These are phyloP conservation scores for Pseudococcus jackbeardsleyi DNA, from an alignment of 2,888 invertebrate genomes.

Conservation along the genomic window DNA sequence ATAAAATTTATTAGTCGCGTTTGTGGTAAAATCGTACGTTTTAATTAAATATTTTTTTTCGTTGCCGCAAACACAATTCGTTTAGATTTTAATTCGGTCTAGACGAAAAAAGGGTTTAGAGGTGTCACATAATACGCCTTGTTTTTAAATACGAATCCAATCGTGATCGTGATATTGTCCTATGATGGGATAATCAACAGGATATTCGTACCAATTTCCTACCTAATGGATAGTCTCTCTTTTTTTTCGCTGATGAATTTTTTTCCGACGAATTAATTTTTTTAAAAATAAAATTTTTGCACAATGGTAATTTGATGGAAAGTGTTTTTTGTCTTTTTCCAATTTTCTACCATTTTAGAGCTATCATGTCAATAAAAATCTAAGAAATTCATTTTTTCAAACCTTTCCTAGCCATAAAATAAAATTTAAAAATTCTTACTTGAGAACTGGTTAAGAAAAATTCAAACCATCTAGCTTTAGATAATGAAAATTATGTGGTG, in stretches of 20 bases:
- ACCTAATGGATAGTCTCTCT: not conserved
- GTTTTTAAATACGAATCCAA: not conserved
- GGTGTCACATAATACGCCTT: not conserved
- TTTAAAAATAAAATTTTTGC: too few species aligned
- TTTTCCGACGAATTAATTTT: not conserved
- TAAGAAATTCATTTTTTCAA: too few species aligned
- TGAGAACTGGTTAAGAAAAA: too few species aligned
- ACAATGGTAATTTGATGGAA: too few species aligned
- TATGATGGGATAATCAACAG: not conserved
- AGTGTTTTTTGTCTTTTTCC: too few species aligned
- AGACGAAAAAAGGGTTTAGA: slow-evolving; percentile 5
- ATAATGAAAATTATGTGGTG: too few species aligned
- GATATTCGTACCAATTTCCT: not conserved
- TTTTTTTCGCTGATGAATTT: too few species aligned
- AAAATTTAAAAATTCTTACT: too few species aligned
- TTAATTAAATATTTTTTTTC: slow-evolving; percentile 26
- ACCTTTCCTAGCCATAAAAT: too few species aligned
- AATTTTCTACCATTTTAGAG: too few species aligned
- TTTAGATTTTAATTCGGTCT: slow-evolving; percentile 9
- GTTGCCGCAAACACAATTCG: not conserved
- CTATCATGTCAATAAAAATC: too few species aligned
- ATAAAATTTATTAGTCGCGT: slow-evolving; percentile 28
- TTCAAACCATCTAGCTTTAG: too few species aligned
- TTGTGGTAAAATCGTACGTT: slow-evolving; percentile 29
- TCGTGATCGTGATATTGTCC: not conserved